Evolutionary conservation across 2,888 invertebrate species (phyloP).

Genomic region (Adineta ricciae): DNA sequence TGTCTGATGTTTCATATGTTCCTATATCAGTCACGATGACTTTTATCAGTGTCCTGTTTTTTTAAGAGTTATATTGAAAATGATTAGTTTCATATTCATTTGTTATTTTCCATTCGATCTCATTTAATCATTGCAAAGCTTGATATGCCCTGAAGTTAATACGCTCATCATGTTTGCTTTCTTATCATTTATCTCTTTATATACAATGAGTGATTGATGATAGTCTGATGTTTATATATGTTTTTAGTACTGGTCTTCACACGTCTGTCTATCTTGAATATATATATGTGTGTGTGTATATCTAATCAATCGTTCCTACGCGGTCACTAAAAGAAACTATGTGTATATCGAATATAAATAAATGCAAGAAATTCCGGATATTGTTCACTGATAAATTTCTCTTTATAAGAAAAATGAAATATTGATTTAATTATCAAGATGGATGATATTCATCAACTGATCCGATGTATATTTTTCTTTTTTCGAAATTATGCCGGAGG

Average conservation of each 20-base stretch:
- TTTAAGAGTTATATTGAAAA: too few relatives aligned
- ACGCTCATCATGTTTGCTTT: conserved; percentile 5
- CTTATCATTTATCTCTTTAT: neutral
- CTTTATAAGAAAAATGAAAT: neutral
- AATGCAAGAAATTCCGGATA: neutral
- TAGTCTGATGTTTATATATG: neutral
- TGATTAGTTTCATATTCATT: neutral
- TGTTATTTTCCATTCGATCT: neutral
- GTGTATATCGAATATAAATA: neutral
- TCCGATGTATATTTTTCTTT: neutral
- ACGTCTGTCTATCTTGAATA: neutral
- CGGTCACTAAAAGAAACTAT: conserved; percentile 5
- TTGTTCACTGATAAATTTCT: neutral
- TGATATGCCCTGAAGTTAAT: neutral
- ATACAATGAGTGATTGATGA: neutral
- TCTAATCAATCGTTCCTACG: neutral
- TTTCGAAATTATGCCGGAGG: neutral
- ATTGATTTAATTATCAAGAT: neutral
- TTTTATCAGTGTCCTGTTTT: too few relatives aligned
- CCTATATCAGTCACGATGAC: too few relatives aligned
- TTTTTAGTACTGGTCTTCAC: neutral
- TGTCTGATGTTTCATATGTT: too few relatives aligned
- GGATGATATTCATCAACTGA: neutral
- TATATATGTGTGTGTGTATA: neutral
- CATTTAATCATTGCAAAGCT: neutral